A percentile compares a stretch with the other conserved stretches of the same genome.
phyloP scores from a whole-genome alignment of 2,113 vertebrate genomes.

The Panthera uncia region DNA sequence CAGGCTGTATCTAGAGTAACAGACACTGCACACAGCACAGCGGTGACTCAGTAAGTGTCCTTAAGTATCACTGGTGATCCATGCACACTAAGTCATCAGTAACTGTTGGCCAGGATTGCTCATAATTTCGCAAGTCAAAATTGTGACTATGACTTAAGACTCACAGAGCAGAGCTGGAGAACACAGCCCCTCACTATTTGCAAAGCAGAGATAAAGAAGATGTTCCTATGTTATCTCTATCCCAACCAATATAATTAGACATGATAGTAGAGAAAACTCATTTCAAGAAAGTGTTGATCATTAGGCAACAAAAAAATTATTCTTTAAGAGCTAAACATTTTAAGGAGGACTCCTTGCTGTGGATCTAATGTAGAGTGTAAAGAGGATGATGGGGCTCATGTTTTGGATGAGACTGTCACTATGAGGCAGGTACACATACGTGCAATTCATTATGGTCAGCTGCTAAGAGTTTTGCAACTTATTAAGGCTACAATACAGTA shows the following conservation, averaged over 20 bases:
- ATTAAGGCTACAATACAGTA: neutral
- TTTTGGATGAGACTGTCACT: neutral
- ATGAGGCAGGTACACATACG: neutral
- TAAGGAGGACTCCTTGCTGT: neutral
- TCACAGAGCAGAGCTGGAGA: neutral
- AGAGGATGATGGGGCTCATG: neutral
- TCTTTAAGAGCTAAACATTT: neutral
- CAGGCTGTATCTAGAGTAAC: neutral
- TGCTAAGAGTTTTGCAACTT: neutral
- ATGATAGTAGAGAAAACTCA: neutral
- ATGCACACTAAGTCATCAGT: neutral
- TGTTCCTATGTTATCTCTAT: neutral
- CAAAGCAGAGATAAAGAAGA: neutral
- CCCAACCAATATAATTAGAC: neutral
- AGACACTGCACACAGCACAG: neutral
- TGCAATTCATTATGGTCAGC: neutral
- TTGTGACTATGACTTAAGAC: neutral
- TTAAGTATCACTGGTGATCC: neutral
- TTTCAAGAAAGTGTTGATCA: neutral
- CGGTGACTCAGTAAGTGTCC: neutral
- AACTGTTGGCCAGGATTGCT: neutral
- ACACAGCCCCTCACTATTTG: neutral
- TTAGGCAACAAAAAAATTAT: neutral
- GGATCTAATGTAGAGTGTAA: neutral
- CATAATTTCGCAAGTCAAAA: conserved; percentile 11